Evolutionary conservation across 1,140 invertebrate genomes (phyloP).

Genomic region (Coelopa frigida): DNA sequence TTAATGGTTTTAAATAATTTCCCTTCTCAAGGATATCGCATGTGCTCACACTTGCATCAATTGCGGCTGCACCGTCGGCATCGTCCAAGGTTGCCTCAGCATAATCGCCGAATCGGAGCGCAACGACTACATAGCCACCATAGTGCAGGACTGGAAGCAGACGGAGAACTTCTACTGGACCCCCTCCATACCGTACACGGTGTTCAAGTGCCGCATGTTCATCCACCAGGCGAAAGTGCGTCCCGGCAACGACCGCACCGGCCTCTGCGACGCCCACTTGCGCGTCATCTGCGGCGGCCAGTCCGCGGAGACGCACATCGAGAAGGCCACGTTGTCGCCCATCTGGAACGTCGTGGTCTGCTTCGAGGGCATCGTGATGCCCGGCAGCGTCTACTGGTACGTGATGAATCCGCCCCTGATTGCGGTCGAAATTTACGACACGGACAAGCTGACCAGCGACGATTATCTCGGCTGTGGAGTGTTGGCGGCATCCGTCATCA

Average conservation of each 20-base stretch:
- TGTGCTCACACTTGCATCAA: slow-evolving; percentile 44
- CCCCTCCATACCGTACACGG: slow-evolving; percentile 22
- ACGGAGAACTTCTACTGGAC: slow-evolving; percentile 27
- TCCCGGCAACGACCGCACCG: slow-evolving; percentile 48
- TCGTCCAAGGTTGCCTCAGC: slow-evolving; percentile 25
- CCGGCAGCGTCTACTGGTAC: slow-evolving; percentile 47
- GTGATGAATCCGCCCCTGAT: slow-evolving; percentile 47
- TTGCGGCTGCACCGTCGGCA: slow-evolving; percentile 35
- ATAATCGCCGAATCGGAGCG: slow-evolving; percentile 35
- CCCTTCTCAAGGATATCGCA: slow-evolving; percentile 30
- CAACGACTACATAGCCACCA: slow-evolving; percentile 14
- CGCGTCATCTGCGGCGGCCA: slow-evolving; percentile 45
- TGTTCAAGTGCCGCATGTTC: slow-evolving; percentile 51
- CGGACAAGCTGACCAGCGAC: slow-evolving; percentile 10
- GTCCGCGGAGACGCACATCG: slow-evolving; percentile 32
- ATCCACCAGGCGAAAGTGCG: slow-evolving; percentile 56
- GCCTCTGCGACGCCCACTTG: slow-evolving; percentile 49
- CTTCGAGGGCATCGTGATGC: slow-evolving; percentile 46
- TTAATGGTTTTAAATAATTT: slow-evolving; percentile 1
- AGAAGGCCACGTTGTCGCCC: slow-evolving; percentile 46
- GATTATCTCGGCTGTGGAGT: slow-evolving; percentile 24
- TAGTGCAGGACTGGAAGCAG: slow-evolving; percentile 21
- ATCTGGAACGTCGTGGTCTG: slow-evolving; percentile 55
- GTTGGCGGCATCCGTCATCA: slow-evolving; percentile 18
- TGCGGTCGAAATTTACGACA: slow-evolving; percentile 44